Conservation (phyloP, 2,888 invertebrate genomes). For the Stegana nigrithorax region DNA sequence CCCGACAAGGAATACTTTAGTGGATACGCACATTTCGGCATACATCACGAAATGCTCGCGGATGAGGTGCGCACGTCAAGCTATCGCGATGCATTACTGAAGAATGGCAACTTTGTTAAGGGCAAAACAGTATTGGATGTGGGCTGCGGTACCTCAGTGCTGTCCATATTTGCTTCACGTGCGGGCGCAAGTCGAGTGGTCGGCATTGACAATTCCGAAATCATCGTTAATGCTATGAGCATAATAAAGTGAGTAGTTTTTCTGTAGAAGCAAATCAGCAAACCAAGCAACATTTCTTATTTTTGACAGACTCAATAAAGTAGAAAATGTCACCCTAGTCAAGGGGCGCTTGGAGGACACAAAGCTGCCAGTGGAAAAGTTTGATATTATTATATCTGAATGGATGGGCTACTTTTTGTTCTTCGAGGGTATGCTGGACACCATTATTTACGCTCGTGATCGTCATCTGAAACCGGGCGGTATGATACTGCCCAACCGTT, state of each 20-base stretch:
- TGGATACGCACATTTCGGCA: slow-evolving; percentile 90
- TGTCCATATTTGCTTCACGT: slow-evolving; percentile 97
- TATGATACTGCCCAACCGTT: slow-evolving; percentile 84
- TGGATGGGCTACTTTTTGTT: slow-evolving; percentile 99
- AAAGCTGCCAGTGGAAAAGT: slow-evolving; percentile 77
- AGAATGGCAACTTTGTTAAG: slow-evolving; percentile 77
- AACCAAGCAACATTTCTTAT: neutral
- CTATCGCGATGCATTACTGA: slow-evolving; percentile 85
- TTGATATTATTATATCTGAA: slow-evolving; percentile 94
- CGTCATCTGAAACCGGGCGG: slow-evolving; percentile 82
- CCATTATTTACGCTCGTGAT: slow-evolving; percentile 89
- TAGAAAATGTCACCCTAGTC: slow-evolving; percentile 78
- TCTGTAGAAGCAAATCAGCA: neutral
- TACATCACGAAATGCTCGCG: slow-evolving; percentile 94
- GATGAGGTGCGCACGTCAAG: slow-evolving; percentile 88
- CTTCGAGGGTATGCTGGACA: slow-evolving; percentile 97
- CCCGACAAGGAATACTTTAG: slow-evolving; percentile 84
- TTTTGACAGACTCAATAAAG: slow-evolving; percentile 63
- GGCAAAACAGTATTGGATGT: slow-evolving; percentile 89
- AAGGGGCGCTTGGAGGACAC: slow-evolving; percentile 91
- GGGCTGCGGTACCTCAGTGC: slow-evolving; percentile 97
- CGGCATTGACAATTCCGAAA: slow-evolving; percentile 96
- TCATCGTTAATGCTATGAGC: slow-evolving; percentile 95
- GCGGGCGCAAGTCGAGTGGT: slow-evolving; percentile 92
- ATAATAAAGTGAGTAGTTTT: slow-evolving; percentile 78